phyloP scores from a whole-genome alignment of 2,113 vertebrate genomes.

The Brachyistius frenatus region DNA sequence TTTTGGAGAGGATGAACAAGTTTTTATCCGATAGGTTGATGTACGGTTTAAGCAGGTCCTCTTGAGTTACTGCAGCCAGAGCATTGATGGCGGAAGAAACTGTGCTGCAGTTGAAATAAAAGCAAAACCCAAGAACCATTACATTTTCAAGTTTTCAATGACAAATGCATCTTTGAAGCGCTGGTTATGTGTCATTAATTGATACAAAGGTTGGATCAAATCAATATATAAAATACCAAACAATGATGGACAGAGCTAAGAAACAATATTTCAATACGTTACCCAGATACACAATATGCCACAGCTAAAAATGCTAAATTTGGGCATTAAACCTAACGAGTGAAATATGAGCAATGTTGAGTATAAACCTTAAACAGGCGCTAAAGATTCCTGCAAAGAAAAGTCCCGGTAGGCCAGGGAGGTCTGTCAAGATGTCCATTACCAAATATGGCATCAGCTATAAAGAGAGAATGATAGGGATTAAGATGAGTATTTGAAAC shows the following conservation, averaged over 20 bases:
- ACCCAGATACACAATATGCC: no score
- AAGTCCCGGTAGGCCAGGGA: conserved; percentile 85
- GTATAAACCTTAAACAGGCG: conserved; percentile 84
- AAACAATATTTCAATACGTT: no score
- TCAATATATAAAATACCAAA: no score
- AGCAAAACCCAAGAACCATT: not conserved
- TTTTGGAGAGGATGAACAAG: conserved; percentile 85
- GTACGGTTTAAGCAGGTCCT: conserved; percentile 87
- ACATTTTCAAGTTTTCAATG: no score
- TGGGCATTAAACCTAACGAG: not conserved
- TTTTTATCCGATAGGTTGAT: conserved; percentile 82
- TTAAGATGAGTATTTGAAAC: not conserved
- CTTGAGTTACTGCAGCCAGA: conserved; percentile 88
- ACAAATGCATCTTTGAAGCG: not conserved
- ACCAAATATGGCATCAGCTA: conserved; percentile 87
- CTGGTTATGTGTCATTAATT: no score
- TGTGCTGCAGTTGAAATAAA: conserved; percentile 78
- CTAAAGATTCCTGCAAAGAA: conserved; percentile 87
- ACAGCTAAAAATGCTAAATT: no score
- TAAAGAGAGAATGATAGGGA: conserved; percentile 2
- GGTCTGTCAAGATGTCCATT: conserved; percentile 81
- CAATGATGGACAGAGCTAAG: no score
- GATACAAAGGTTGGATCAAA: no score
- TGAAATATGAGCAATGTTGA: not conserved
- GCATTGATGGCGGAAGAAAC: conserved; percentile 90